These are phyloP conservation scores for Lasioglossum lativentre DNA, from an alignment of 2,888 invertebrate species.

Conservation along the genomic window DNA sequence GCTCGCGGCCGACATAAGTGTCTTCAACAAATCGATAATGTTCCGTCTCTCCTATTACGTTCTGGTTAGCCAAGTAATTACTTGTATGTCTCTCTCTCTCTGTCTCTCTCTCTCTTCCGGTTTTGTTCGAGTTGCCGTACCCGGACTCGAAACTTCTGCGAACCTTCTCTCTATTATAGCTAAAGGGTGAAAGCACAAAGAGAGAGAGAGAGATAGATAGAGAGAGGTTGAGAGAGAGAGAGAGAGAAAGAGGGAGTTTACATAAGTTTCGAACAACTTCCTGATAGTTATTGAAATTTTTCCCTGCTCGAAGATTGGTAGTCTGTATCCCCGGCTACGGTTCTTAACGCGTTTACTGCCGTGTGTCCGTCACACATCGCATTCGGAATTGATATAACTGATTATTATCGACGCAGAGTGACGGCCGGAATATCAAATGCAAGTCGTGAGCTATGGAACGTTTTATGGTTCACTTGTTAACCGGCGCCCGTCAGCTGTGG, in stretches of 20 bases:
- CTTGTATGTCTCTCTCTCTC: neutral
- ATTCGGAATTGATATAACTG: neutral
- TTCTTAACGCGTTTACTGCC: neutral
- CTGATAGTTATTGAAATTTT: neutral
- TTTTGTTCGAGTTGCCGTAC: neutral
- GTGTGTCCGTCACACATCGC: neutral
- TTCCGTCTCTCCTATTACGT: neutral
- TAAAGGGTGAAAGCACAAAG: neutral
- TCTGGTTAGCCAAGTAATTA: neutral
- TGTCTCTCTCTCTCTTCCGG: neutral
- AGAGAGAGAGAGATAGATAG: neutral
- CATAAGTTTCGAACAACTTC: neutral
- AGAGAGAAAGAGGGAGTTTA: neutral
- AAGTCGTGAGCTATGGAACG: neutral
- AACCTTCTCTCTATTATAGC: neutral
- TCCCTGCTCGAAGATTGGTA: neutral
- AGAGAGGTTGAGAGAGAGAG: too few relatives aligned
- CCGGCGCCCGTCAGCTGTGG: neutral
- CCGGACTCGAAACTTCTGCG: neutral
- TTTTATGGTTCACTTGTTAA: neutral
- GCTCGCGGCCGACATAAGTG: slow-evolving; percentile 5
- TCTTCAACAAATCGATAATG: neutral
- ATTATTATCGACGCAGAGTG: neutral
- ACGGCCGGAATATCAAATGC: neutral
- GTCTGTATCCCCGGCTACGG: neutral